A percentile compares a stretch with the other conserved stretches of the same genome.
These are phyloP conservation scores for Napeogenes sylphis DNA, from an alignment of 2,888 invertebrate genomes.

Conservation along the genomic window DNA sequence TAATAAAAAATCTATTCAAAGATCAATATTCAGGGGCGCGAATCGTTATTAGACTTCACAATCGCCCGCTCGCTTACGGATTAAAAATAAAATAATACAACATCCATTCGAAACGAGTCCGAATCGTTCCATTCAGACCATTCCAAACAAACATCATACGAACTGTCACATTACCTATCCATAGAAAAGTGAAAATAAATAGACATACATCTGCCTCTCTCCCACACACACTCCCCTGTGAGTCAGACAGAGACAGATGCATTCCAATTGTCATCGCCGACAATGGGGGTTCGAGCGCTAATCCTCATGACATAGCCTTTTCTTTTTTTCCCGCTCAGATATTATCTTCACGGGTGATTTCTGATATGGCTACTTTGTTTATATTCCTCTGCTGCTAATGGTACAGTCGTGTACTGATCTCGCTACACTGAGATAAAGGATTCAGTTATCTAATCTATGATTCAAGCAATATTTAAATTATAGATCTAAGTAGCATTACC, in stretches of 20 bases:
- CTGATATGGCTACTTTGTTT: slow-evolving; percentile 68
- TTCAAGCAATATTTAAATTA: too few relatives aligned
- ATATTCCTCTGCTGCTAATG: slow-evolving; percentile 58
- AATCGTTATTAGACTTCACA: slow-evolving; percentile 41
- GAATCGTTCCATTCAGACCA: slow-evolving; percentile 54
- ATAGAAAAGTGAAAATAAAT: slow-evolving; percentile 73
- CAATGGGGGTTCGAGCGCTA: slow-evolving; percentile 63
- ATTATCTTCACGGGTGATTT: slow-evolving; percentile 61
- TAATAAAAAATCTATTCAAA: slow-evolving; percentile 20
- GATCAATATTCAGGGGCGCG: slow-evolving; percentile 30
- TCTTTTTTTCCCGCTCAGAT: slow-evolving; percentile 51
- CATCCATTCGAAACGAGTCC: slow-evolving; percentile 54
- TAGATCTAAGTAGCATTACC: too few relatives aligned
- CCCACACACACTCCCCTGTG: slow-evolving; percentile 30
- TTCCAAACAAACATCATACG: slow-evolving; percentile 73
- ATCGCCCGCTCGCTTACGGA: slow-evolving; percentile 53
- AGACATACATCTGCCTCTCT: slow-evolving; percentile 56
- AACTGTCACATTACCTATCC: slow-evolving; percentile 70
- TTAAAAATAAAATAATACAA: slow-evolving; percentile 69
- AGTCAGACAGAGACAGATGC: slow-evolving; percentile 58
- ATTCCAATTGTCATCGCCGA: slow-evolving; percentile 67
- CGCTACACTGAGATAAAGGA: slow-evolving; percentile 41
- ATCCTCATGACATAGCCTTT: slow-evolving; percentile 69
- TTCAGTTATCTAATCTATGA: too few relatives aligned
- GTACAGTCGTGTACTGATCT: slow-evolving; percentile 66